phyloP scores from a whole-genome alignment of 2,113 vertebrate species.

The Uropsilus gracilis region DNA sequence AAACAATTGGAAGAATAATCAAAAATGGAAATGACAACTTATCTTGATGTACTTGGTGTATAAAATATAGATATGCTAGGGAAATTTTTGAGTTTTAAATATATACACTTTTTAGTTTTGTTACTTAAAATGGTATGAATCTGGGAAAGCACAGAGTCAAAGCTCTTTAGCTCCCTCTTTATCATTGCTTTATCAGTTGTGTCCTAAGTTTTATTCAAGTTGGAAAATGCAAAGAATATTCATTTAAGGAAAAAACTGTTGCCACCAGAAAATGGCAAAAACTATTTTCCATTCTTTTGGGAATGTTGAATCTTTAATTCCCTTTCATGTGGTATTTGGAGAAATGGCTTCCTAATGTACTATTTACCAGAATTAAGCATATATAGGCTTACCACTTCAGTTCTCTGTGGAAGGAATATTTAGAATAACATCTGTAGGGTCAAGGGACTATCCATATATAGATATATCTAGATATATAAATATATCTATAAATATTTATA shows the following conservation, averaged over 20 bases:
- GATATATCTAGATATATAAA: no score
- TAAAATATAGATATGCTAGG: conserved; percentile 47
- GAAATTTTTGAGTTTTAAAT: no score
- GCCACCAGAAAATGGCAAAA: background rate
- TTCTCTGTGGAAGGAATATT: no score
- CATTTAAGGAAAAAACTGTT: conserved; percentile 17
- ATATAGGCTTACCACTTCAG: no score
- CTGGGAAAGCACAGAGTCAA: background rate
- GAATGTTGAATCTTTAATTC: background rate
- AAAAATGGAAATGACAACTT: conserved; percentile 44
- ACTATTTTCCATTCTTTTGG: background rate
- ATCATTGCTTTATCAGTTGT: background rate
- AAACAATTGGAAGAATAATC: conserved; percentile 57
- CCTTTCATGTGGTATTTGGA: background rate
- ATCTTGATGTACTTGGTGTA: background rate
- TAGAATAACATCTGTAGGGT: no score
- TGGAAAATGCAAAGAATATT: background rate
- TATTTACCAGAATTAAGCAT: background rate
- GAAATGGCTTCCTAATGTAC: background rate
- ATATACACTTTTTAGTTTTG: no score
- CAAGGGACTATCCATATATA: no score
- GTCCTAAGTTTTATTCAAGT: background rate
- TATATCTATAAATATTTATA: no score
- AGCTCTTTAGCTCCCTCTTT: background rate
- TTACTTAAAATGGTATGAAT: conserved; percentile 53